Conservation (phyloP, 2,797 vertebrate genomes). For the Muscicapa comitata region DNA sequence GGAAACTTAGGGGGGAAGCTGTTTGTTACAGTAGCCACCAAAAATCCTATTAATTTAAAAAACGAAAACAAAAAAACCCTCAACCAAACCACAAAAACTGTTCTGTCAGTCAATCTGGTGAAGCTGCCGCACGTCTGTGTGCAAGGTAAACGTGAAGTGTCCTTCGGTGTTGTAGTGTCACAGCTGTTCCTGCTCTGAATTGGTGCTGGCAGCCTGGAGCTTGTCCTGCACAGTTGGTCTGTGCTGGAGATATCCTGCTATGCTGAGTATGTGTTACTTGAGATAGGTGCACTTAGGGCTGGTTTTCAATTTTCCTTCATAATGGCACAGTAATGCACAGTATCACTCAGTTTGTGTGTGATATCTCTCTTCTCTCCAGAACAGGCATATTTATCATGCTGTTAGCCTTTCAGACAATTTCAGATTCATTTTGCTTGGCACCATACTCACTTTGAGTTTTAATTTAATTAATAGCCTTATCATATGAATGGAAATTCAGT, state of each 20-base stretch:
- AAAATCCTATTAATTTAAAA: not conserved
- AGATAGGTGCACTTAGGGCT: too few species aligned
- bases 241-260: not conserved
- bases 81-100: not conserved
- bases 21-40: not conserved
- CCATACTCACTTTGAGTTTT: not conserved
- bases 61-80: rapidly evolving
- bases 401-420: not conserved
- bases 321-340: not conserved
- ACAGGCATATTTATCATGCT: not conserved
- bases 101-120: not conserved
- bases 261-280: rapidly evolving
- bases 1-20: not conserved
- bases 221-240: rapidly evolving
- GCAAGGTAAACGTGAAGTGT: not conserved
- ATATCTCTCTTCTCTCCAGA: not conserved
- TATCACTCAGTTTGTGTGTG: not conserved
- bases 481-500: not conserved
- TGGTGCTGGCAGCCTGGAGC: not conserved
- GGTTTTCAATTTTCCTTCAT: not conserved
- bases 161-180: rapidly evolving
- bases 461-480: not conserved
- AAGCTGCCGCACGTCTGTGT: rapidly evolving
- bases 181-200: not conserved
- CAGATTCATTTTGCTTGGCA: not conserved